Percentiles rank a stretch among this genome's conserved stretches.
These are phyloP conservation scores for Intellagama lesueurii DNA, from an alignment of 2,797 vertebrate genomes.

Conservation along the genomic window DNA sequence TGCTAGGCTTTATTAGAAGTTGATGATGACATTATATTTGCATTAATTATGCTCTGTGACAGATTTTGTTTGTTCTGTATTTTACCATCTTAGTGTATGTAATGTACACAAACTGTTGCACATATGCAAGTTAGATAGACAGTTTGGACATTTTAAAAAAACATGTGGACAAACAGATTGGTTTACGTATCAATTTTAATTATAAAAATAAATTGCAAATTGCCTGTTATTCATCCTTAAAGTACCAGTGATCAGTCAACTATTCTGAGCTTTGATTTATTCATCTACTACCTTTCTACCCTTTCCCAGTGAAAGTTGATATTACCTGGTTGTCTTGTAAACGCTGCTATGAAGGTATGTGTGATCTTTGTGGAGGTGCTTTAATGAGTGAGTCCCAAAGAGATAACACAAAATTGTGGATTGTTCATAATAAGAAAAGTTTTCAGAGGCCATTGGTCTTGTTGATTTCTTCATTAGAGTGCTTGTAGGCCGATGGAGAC, in stretches of 20 bases:
- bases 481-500: not conserved
- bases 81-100: not conserved
- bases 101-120: not conserved
- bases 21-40: not conserved
- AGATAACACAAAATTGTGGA: not conserved
- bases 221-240: slow-evolving; percentile 9
- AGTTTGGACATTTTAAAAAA: not conserved
- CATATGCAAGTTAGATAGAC: not conserved
- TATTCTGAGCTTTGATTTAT: slow-evolving; percentile 7
- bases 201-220: not conserved
- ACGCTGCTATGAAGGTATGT: not conserved
- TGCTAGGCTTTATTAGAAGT: not conserved
- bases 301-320: not conserved
- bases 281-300: not conserved
- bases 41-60: not conserved
- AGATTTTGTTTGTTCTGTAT: not conserved
- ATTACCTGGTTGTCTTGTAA: not conserved
- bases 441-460: slow-evolving; percentile 3
- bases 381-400: not conserved
- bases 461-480: slow-evolving; percentile 15
- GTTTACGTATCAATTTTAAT: slow-evolving; percentile 4
- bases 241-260: not conserved
- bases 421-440: slow-evolving; percentile 13
- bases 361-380: not conserved
- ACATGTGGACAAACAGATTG: slow-evolving; percentile 15